Evolutionary conservation across 1,140 invertebrate genomes (phyloP), one percentile per base, ranked within the genome.

Genomic region (Stenopsyche tienmushanensis): DNA sequence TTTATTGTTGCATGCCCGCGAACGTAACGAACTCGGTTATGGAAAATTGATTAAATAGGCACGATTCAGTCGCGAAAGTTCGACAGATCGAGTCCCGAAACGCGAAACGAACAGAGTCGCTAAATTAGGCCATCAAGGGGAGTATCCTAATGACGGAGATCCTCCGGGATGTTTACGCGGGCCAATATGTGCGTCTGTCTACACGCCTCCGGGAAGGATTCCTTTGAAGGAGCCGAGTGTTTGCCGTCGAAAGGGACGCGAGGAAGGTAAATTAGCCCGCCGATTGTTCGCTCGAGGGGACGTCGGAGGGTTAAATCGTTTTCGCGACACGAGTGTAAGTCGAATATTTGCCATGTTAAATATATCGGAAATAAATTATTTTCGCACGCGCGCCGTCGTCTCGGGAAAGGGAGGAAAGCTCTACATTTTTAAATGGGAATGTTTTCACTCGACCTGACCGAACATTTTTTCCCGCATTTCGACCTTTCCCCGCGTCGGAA

Each of bases 261-360:
- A 57, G 29, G 54, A 41, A 57, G 54, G 54, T 57, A 57, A 57
- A 57, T 57, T 57, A 57, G 54, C 54, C 42, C 42, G 41, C 29
- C 54, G 39, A 57, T 57, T 57, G 54, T 57, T 24, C 34, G 39
- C 39, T n/a, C 34, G 34, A 57, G 41, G 24, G 54, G 39, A 7
- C 13, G 5, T 34, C 29, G 29, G 29, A 34, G 39, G 54, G 54
- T 57, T 57, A 57, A 57, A 57, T 57, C 54, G 54, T 57, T 57
- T 57, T 29, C 54, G 15, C 21, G 7, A 29, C 52, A 21, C n/a
- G 52, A 54, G 23, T 34, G 52, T 17, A 15, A 49, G 10, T 54
- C 20, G 54, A 47, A 23, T 60, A 47, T 60, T 60, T 47, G 42
- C 42, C n/a, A 7, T 18, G 8, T 29, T 15, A 49, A 10, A 44